Conservation (phyloP, 2,797 vertebrate species). For the Taeniopygia guttata region DNA sequence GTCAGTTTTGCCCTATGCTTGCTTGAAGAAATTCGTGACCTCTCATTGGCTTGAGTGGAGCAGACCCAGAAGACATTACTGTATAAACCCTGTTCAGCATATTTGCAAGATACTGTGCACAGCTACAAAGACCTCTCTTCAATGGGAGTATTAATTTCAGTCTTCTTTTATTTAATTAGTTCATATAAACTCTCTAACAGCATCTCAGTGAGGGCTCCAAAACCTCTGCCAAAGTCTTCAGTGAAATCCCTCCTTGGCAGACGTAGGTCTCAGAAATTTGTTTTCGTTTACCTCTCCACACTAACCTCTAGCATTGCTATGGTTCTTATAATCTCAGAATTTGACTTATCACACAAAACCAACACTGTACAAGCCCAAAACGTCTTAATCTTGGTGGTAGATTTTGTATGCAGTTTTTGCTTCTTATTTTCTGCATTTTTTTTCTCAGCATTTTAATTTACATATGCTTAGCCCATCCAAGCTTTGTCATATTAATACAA, state of each 20-base stretch:
- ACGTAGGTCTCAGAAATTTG: slow-evolving; percentile 2
- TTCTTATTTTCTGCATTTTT: not conserved
- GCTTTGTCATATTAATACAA: not conserved
- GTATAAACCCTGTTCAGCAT: not conserved
- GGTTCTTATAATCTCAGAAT: not conserved
- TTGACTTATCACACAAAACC: not conserved
- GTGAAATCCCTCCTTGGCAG: not conserved
- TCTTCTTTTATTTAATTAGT: not conserved
- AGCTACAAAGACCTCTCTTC: not conserved
- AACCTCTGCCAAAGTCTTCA: slow-evolving; percentile 10
- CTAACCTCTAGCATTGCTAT: fast-evolving
- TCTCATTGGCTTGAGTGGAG: not conserved
- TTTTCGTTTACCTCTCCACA: slow-evolving; percentile 29
- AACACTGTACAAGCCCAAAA: not conserved
- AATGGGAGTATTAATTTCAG: slow-evolving; percentile 21
- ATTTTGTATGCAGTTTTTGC: not conserved
- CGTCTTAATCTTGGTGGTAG: not conserved
- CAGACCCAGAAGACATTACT: not conserved
- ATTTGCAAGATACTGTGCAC: not conserved
- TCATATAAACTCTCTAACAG: not conserved
- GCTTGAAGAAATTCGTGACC: not conserved
- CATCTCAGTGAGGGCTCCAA: not conserved
- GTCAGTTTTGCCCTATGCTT: not conserved
- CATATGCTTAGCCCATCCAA: not conserved
- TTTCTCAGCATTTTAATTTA: not conserved